Evolutionary conservation across 2,113 vertebrate species (phyloP), one percentile per base, ranked within the genome.

Genomic region (Bagarius yarrelli): DNA sequence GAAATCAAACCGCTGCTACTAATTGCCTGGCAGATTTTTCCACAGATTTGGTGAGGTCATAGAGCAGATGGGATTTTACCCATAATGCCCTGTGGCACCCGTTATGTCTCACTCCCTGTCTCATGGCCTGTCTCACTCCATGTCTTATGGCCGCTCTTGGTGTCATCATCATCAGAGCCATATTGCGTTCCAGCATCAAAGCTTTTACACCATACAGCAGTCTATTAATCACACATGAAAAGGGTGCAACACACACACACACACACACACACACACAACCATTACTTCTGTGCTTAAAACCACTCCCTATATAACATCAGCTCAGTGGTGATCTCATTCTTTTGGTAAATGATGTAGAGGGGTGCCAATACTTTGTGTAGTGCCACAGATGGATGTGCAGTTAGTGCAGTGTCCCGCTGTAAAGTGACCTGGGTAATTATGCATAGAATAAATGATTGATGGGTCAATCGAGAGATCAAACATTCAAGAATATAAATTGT

Each of bases 21-120:
- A 93, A 93, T 93, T 93, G 92, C 87, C 89, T 91, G 91, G 91
- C 89, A 90, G 89, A 81, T 87, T 87, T 87, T 83, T 80, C 87
- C 84, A 86, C 91, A 89, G 91, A 92, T 83, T 90, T 83, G 78
- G 76, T 91, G 91, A 91, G 91, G 90, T 92, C 93, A 90, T 87
- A 47, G 81, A 90, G 89, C 92, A 93, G 90, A 91, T 92, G 90
- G 91, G 76, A 72, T 30, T 30, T 61, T 53, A 73, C 79, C 79
- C 79, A 61, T 32, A 72, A 53, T 60, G n/a, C 78, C 55, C 67
- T 44, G 5, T 57, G 70, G 78, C 67, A 44, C 67, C 21, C 27
- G 18, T 25, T 47, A 52, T n/a, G 47, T 78, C 73, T 55, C 25
- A 32, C 44, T 78, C 25, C 63, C 30, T 34, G 52, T 73, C 70